Conservation (phyloP, 2,113 vertebrate genomes). For the Aramus guarauna region DNA sequence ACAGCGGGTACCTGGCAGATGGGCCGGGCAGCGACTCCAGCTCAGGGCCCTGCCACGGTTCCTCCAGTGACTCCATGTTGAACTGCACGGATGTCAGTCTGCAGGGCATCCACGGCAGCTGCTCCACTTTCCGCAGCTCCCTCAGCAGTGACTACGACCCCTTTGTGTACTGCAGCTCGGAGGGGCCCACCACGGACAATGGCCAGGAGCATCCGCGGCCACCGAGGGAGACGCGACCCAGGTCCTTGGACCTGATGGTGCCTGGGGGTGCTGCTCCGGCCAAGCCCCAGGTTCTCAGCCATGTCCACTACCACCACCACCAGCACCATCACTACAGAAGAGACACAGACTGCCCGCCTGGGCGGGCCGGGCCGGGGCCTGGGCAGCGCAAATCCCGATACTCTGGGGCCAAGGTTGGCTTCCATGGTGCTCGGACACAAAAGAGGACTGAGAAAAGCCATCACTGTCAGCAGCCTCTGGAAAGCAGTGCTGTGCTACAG, state of each 20-base stretch:
- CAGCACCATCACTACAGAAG: conserved; percentile 92
- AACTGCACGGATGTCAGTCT: conserved; percentile 95
- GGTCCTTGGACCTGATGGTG: conserved; percentile 84
- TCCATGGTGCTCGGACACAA: not conserved
- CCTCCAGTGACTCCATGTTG: conserved; percentile 94
- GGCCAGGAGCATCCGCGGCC: conserved; percentile 55
- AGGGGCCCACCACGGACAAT: not conserved
- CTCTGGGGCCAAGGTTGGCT: conserved; percentile 17
- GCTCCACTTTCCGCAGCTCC: conserved; percentile 95
- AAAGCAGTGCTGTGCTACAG: conserved; percentile 30
- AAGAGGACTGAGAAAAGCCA: conserved; percentile 63
- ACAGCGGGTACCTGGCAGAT: conserved; percentile 92
- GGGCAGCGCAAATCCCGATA: conserved; percentile 15
- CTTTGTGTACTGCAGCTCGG: conserved; percentile 82
- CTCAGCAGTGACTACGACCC: conserved; percentile 96
- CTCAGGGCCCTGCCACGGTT: conserved; percentile 93
- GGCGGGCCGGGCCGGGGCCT: not conserved
- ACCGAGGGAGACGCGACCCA: conserved; percentile 71
- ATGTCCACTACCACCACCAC: conserved; percentile 93
- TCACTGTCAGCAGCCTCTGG: conserved; percentile 45
- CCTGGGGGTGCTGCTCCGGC: conserved; percentile 56
- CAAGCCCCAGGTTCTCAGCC: conserved; percentile 84
- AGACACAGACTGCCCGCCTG: conserved; percentile 8
- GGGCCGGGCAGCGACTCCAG: conserved; percentile 95
- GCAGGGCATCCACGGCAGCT: conserved; percentile 94